phyloP scores from a whole-genome alignment of 2,113 vertebrate species.

The Hippocampus comes region DNA sequence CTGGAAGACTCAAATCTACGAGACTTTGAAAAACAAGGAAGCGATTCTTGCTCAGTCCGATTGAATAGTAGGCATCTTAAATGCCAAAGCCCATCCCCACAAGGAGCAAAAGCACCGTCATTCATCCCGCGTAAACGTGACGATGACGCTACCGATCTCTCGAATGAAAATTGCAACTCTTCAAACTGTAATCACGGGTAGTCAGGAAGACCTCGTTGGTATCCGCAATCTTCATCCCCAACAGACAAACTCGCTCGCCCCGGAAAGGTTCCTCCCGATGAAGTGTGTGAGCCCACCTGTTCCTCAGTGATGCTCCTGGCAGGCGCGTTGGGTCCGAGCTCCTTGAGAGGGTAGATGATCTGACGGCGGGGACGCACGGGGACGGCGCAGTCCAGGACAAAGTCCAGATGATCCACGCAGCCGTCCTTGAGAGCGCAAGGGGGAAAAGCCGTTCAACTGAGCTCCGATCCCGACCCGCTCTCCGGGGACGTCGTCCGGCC shows the following conservation, averaged over 20 bases:
- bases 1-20: too few relatives aligned
- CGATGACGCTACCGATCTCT: too few relatives aligned
- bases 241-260: not conserved
- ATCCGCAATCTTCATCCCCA: too few relatives aligned
- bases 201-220: too few relatives aligned
- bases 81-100: too few relatives aligned
- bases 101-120: too few relatives aligned
- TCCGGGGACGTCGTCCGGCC: slow-evolving; percentile 8
- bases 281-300: slow-evolving; percentile 73
- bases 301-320: slow-evolving; percentile 81
- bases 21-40: too few relatives aligned
- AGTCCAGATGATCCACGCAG: slow-evolving; percentile 80
- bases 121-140: too few relatives aligned
- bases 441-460: not conserved
- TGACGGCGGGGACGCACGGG: slow-evolving; percentile 90
- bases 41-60: too few relatives aligned
- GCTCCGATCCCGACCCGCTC: not conserved
- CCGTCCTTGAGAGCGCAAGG: slow-evolving; percentile 73
- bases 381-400: slow-evolving; percentile 82
- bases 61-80: too few relatives aligned
- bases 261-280: not conserved
- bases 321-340: slow-evolving; percentile 86
- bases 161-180: too few relatives aligned
- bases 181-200: too few relatives aligned
- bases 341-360: slow-evolving; percentile 91